Evolutionary conservation across 1,140 invertebrate species (phyloP).

Genomic region (Pachypeltis micranthus): DNA sequence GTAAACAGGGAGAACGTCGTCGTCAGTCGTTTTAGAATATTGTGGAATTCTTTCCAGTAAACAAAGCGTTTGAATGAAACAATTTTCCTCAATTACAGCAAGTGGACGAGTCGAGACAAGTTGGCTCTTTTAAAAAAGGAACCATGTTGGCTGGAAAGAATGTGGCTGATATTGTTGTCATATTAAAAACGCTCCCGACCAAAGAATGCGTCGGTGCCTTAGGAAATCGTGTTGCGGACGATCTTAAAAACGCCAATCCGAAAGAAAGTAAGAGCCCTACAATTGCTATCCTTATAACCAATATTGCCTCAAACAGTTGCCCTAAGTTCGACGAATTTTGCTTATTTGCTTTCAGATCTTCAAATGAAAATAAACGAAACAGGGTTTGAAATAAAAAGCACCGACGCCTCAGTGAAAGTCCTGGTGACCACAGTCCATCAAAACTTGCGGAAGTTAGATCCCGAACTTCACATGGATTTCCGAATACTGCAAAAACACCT

Average conservation of each 20-base stretch:
- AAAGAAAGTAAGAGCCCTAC: slow-evolving; percentile 20
- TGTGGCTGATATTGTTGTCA: slow-evolving; percentile 92
- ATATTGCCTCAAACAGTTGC: background rate
- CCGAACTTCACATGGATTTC: slow-evolving; percentile 78
- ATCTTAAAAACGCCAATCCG: slow-evolving; percentile 21
- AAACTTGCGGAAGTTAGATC: slow-evolving; percentile 84
- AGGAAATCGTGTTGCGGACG: slow-evolving; percentile 25
- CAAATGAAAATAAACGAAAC: slow-evolving; percentile 54
- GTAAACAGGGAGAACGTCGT: too few relatives aligned
- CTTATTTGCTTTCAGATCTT: slow-evolving; percentile 28
- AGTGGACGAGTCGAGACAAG: slow-evolving; percentile 89
- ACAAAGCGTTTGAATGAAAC: too few relatives aligned
- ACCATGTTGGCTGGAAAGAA: slow-evolving; percentile 93
- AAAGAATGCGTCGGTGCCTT: slow-evolving; percentile 76
- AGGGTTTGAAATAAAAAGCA: slow-evolving; percentile 69
- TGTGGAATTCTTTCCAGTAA: too few relatives aligned
- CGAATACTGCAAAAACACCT: slow-evolving; percentile 79
- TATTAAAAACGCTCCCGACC: slow-evolving; percentile 94
- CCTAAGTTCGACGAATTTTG: background rate
- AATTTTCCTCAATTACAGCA: slow-evolving; percentile 48
- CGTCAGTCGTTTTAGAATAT: too few relatives aligned
- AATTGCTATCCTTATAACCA: too few relatives aligned
- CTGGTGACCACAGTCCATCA: slow-evolving; percentile 87
- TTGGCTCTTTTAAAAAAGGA: slow-evolving; percentile 95
- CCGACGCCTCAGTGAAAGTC: slow-evolving; percentile 74